These are phyloP conservation scores for Lithodes maja DNA, from an alignment of 2,888 invertebrate genomes.

Conservation along the genomic window DNA sequence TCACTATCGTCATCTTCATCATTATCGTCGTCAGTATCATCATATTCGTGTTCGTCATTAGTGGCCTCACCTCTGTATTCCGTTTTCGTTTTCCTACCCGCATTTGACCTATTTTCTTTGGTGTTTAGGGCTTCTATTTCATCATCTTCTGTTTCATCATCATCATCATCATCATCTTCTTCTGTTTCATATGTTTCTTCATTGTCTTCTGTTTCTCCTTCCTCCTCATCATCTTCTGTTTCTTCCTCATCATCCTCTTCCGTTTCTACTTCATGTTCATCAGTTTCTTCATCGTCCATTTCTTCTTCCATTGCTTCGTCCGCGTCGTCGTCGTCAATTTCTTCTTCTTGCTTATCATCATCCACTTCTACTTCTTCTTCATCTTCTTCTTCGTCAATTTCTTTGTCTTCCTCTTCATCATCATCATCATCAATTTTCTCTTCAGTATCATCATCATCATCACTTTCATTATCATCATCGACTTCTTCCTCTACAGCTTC, in stretches of 20 bases:
- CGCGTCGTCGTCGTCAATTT: background rate
- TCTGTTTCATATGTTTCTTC: background rate
- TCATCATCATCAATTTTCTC: background rate
- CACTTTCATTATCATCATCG: constrained; percentile 7
- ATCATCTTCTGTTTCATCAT: background rate
- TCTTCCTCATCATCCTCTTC: constrained; percentile 7
- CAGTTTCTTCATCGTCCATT: background rate
- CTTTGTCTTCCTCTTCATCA: background rate
- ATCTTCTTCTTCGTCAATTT: background rate
- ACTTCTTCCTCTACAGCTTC: background rate
- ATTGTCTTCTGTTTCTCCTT: background rate
- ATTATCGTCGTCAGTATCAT: constrained; percentile 77
- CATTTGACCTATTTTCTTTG: background rate
- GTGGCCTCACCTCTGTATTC: background rate
- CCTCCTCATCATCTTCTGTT: background rate
- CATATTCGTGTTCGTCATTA: constrained; percentile 22
- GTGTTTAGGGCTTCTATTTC: background rate
- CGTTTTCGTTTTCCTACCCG: background rate
- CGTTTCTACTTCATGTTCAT: background rate
- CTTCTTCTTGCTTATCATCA: background rate
- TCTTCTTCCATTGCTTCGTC: background rate
- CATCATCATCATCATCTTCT: constrained; percentile 1
- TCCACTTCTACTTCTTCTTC: background rate
- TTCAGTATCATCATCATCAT: background rate
- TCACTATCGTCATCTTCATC: constrained; percentile 30